A percentile compares a stretch with the other conserved stretches of the same genome.
Conservation (phyloP, 2,888 invertebrate species). For the Nomada fabriciana region DNA sequence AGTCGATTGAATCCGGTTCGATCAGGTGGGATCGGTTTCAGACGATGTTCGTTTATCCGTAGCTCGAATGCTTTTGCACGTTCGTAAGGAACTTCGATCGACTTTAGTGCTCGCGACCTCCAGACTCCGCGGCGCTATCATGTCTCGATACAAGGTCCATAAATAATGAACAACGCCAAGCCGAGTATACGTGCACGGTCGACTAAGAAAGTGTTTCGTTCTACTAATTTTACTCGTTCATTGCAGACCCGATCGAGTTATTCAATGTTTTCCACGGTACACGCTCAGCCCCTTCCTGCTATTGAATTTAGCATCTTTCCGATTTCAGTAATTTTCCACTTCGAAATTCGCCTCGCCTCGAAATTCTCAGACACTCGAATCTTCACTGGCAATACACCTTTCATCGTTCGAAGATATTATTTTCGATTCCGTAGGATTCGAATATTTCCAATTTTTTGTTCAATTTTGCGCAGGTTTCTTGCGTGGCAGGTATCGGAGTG, state of each 20-base stretch:
- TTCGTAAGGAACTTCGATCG: conserved; percentile 44
- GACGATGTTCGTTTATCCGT: conserved; percentile 1
- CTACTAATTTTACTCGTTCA: conserved; percentile 6
- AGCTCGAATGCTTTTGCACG: conserved; percentile 22
- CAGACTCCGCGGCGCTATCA: conserved; percentile 63
- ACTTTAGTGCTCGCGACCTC: conserved; percentile 60
- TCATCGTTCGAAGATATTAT: no score
- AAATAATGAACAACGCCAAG: conserved; percentile 43
- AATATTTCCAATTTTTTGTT: no score
- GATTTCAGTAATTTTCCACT: background rate
- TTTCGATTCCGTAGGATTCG: no score
- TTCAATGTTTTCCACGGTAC: background rate
- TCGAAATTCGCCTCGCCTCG: no score
- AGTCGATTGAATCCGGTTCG: conserved; percentile 26
- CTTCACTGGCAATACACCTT: no score
- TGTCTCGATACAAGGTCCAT: conserved; percentile 46
- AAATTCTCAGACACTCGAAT: no score
- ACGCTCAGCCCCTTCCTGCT: no score
- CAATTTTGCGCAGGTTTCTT: no score
- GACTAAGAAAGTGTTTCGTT: background rate
- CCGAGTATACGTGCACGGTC: background rate
- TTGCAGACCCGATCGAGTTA: background rate
- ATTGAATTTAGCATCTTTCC: background rate
- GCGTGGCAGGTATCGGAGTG: no score
- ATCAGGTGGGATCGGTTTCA: conserved; percentile 28